Base-by-base conservation (phyloP, 2,888 invertebrate genomes). In the Omphaloscelis lunosa region DNA sequence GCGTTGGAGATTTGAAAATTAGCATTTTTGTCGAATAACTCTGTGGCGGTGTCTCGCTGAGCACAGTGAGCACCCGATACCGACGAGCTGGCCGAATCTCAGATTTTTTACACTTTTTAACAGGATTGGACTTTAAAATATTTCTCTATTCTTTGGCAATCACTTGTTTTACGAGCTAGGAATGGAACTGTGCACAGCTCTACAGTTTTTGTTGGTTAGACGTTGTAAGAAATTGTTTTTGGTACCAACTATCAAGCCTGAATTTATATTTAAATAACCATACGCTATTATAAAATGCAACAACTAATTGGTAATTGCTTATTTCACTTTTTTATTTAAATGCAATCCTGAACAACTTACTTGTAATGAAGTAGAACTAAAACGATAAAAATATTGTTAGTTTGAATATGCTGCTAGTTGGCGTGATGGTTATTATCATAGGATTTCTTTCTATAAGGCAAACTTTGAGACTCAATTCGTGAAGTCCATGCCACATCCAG, bases 1-100 rank as follows among this genome's bases (percentile, higher is more conserved):
- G 93, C 93, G 95, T 93, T 94, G 92, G 95, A 96, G 96, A 96
- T 96, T 96, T 96, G 95, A 94, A 94, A 96, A 96, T 96, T 96
- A 95, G 96, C 96, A 96, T 96, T 96, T 96, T 96, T 96, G 96
- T 95, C 96, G 95, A 94, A 96, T 96, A 96, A 96, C 94, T 96
- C 96, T 96, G 93, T 92, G 86, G 92, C 92, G 93, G 94, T 96
- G 96, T 96, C 96, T 95, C 95, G 92, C 94, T 93, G 94, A 94
- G 93, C 94, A 91, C 93, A 92, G 94, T 93, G 94, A 94, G 93
- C 94, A 91, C 93, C 93, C 93, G 96, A 96, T 96, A 96, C 95
- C 93, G 93, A 90, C 91, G 91, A 90, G 93, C 93, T 92, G 93
- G 93, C 92, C 92, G 90, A 92, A 91, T 91, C 92, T 92, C 90